A percentile compares a stretch with the other conserved stretches of the same genome.
Evolutionary conservation across 1,140 invertebrate species (phyloP).

Genomic region (Artemia franciscana): DNA sequence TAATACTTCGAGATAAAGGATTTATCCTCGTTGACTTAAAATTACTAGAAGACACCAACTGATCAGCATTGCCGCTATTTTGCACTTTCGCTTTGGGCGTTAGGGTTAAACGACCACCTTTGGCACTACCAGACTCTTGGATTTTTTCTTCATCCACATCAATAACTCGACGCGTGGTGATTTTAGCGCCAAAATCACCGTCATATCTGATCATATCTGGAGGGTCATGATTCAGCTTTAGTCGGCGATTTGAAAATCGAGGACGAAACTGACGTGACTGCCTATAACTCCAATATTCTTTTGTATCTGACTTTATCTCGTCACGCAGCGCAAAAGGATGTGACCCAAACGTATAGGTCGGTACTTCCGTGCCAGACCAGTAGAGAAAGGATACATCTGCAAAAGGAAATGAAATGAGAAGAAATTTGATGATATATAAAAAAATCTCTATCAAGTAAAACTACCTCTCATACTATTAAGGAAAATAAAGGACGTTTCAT

Average conservation of each 20-base stretch:
- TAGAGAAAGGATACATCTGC: not conserved
- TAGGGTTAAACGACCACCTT: not conserved
- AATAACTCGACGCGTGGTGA: not conserved
- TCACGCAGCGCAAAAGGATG: not conserved
- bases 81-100: too few relatives aligned
- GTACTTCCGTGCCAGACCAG: not conserved
- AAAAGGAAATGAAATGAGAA: too few relatives aligned
- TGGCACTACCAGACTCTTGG: not conserved
- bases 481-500: too few relatives aligned
- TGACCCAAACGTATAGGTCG: not conserved
- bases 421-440: too few relatives aligned
- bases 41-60: too few relatives aligned
- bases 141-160: not conserved
- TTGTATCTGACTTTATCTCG: not conserved
- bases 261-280: not conserved
- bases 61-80: too few relatives aligned
- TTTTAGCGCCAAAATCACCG: not conserved
- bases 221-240: not conserved
- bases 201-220: not conserved
- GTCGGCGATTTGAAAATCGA: not conserved
- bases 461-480: too few relatives aligned
- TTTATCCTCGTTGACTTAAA: too few relatives aligned
- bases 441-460: too few relatives aligned
- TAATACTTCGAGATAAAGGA: too few relatives aligned
- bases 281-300: not conserved